Evolutionary conservation across 2,888 invertebrate genomes (phyloP).

Genomic region (Lasioglossum marginatum): DNA sequence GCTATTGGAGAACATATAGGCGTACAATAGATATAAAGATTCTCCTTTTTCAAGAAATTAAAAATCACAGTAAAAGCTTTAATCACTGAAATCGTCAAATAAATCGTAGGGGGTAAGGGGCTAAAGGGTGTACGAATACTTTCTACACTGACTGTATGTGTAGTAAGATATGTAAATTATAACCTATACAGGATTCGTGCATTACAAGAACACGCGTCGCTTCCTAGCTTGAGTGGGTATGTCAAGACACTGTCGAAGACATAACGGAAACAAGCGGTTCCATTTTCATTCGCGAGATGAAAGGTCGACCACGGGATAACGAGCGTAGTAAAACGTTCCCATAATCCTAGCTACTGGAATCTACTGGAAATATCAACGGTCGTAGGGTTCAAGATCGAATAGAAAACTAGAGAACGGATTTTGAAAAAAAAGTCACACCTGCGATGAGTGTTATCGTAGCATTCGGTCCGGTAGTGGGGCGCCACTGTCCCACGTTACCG

Average conservation of each 20-base stretch:
- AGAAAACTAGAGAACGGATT: slow-evolving; percentile 25
- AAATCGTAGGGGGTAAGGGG: no score
- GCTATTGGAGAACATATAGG: no score
- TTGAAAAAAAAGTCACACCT: slow-evolving; percentile 74
- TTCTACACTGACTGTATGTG: neutral
- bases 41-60: no score
- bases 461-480: slow-evolving; percentile 83
- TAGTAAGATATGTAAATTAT: neutral
- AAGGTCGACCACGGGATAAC: neutral
- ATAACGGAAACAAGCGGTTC: neutral
- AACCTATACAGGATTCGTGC: neutral
- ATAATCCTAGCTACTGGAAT: no score
- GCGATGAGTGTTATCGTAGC: slow-evolving; percentile 81
- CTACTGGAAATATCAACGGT: neutral
- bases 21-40: no score
- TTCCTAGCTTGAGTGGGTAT: neutral
- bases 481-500: slow-evolving; percentile 81
- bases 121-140: no score
- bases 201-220: neutral
- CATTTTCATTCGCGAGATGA: neutral
- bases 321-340: neutral
- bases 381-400: neutral
- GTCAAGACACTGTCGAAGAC: neutral
- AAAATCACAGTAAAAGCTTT: no score
- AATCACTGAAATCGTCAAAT: no score